A percentile compares a stretch with the other conserved stretches of the same genome.
These are phyloP conservation scores for Aurelia coerulea DNA, from an alignment of 30 jellyfish, hydroid and myxozoan genomes.

Conservation along the genomic window DNA sequence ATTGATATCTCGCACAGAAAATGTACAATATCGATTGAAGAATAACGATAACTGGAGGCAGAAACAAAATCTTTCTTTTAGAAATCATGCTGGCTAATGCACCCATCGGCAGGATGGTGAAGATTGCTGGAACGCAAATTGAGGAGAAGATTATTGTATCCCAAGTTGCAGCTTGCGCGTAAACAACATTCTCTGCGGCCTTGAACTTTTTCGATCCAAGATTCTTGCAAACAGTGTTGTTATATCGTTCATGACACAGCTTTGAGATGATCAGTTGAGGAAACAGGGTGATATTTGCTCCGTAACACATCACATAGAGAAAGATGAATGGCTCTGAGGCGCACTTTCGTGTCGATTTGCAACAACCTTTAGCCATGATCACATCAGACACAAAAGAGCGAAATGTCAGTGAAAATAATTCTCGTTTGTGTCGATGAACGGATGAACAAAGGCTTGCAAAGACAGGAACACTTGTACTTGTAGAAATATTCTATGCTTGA, in stretches of 20 bases:
- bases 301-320: conserved; percentile 23
- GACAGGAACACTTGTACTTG: too few relatives aligned
- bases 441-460: too few relatives aligned
- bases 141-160: conserved; percentile 11
- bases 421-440: too few relatives aligned
- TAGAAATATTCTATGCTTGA: too few relatives aligned
- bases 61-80: conserved; percentile 10
- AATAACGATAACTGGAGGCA: conserved; percentile 16
- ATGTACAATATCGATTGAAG: conserved; percentile 36
- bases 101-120: conserved; percentile 41
- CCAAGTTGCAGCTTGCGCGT: conserved; percentile 54
- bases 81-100: conserved; percentile 27
- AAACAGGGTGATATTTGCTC: conserved; percentile 24
- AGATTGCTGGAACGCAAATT: conserved; percentile 38
- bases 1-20: conserved; percentile 17
- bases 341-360: too few relatives aligned
- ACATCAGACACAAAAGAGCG: too few relatives aligned
- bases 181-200: conserved; percentile 18
- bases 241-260: conserved; percentile 26
- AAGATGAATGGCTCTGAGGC: conserved; percentile 58
- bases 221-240: conserved; percentile 28
- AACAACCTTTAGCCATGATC: too few relatives aligned
- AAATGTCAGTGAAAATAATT: too few relatives aligned
- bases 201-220: conserved; percentile 1
- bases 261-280: conserved; percentile 51